Percentiles rank a stretch among this genome's conserved stretches.
phyloP scores from a whole-genome alignment of 1,140 invertebrate genomes.

The Conus ventricosus region DNA sequence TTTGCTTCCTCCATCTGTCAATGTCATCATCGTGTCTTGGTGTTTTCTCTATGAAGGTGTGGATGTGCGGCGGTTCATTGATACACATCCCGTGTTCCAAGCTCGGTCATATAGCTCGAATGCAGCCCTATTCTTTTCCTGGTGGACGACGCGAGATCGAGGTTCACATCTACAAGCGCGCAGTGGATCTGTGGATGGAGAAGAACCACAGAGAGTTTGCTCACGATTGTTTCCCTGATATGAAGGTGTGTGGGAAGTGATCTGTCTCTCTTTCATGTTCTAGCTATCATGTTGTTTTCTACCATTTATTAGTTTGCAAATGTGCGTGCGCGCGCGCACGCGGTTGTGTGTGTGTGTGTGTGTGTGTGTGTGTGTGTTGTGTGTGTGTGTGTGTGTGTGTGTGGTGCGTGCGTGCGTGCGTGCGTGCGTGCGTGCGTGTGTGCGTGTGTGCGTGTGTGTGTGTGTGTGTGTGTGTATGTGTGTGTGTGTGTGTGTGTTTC shows the following conservation, averaged over 20 bases:
- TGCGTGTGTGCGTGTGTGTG: neutral
- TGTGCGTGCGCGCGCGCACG: too few relatives aligned
- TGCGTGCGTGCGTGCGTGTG: neutral
- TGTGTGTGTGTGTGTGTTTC: neutral
- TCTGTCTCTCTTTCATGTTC: neutral
- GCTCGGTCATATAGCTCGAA: constrained; percentile 80
- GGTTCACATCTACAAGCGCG: constrained; percentile 60
- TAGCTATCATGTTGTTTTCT: neutral
- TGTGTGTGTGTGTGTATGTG: constrained; percentile 11
- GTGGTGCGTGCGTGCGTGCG: too few relatives aligned
- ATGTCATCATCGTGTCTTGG: too few relatives aligned
- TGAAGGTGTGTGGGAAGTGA: constrained; percentile 44
- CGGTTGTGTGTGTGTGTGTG: too few relatives aligned
- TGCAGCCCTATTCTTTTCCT: constrained; percentile 93
- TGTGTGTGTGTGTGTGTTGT: too few relatives aligned
- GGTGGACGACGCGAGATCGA: constrained; percentile 79
- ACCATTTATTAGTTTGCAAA: neutral
- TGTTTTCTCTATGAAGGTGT: constrained; percentile 79
- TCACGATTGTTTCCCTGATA: constrained; percentile 51
- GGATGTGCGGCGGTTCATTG: constrained; percentile 94
- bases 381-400: too few relatives aligned
- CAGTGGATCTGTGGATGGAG: constrained; percentile 63
- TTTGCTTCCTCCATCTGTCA: too few relatives aligned
- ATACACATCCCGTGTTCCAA: constrained; percentile 83
- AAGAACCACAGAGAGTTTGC: constrained; percentile 54